These are phyloP conservation scores for Alentia gelatinosa DNA, from an alignment of 2,888 invertebrate species.

Conservation along the genomic window DNA sequence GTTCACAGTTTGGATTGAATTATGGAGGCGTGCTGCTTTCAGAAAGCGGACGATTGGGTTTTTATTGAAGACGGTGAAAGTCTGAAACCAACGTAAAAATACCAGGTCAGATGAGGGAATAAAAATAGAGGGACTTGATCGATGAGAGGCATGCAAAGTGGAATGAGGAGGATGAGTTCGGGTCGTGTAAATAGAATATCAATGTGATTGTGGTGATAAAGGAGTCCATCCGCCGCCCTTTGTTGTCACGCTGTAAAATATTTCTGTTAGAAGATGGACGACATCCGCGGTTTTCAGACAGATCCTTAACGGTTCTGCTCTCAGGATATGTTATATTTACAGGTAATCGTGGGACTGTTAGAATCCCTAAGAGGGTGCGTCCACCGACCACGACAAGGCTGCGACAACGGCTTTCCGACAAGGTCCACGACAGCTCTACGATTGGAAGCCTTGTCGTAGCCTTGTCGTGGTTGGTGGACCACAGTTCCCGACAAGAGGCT, in stretches of 20 bases:
- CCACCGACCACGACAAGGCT: no score
- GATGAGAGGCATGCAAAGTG: neutral
- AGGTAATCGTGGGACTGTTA: no score
- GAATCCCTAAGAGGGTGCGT: no score
- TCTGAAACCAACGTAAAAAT: neutral
- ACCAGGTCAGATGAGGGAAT: neutral
- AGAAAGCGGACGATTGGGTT: neutral
- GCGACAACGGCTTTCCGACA: no score
- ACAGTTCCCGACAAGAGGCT: no score
- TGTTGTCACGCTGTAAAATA: neutral
- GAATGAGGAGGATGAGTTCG: neutral
- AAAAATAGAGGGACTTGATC: neutral
- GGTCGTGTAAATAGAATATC: constrained; percentile 10
- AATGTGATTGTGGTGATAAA: neutral
- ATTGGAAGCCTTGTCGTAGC: no score
- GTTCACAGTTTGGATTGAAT: neutral
- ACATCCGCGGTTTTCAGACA: no score
- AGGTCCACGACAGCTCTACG: no score
- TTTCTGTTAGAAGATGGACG: no score
- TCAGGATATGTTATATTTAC: no score
- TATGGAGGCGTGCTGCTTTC: neutral
- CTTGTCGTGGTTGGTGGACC: no score
- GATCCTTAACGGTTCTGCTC: no score
- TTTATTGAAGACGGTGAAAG: neutral
- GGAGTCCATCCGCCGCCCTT: neutral